These are phyloP conservation scores for Scytalopus superciliaris DNA, from an alignment of 2,113 vertebrate species.

Conservation along the genomic window DNA sequence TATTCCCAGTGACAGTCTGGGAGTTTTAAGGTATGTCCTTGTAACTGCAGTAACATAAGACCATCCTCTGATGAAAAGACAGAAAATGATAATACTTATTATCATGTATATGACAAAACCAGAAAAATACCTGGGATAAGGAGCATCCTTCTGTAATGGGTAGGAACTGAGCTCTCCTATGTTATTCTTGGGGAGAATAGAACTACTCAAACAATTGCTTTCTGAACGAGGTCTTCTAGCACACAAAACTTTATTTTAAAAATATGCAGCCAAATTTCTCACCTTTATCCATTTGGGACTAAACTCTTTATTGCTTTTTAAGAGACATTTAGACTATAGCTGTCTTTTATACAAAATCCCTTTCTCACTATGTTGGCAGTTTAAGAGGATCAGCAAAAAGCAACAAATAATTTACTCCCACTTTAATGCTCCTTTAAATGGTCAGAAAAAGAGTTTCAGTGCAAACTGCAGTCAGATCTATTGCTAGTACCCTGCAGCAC, in stretches of 20 bases:
- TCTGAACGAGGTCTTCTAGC: not conserved
- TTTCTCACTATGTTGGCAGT: not conserved
- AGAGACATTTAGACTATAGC: not conserved
- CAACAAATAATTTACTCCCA: slow-evolving; percentile 30
- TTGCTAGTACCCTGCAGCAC: not conserved
- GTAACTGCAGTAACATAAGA: not conserved
- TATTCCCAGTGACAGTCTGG: not conserved
- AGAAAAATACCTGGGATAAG: not conserved
- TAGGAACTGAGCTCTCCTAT: not conserved
- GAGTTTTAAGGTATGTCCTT: not conserved
- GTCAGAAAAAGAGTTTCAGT: not conserved
- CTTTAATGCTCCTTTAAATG: slow-evolving; percentile 25
- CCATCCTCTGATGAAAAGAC: not conserved
- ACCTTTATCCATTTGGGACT: not conserved
- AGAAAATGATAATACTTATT: not conserved
- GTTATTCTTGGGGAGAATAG: not conserved
- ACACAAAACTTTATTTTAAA: not conserved
- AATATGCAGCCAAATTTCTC: not conserved
- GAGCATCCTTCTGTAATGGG: not conserved
- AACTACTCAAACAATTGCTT: not conserved
- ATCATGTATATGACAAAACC: not conserved
- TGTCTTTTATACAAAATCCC: not conserved
- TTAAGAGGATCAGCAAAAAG: slow-evolving; percentile 10
- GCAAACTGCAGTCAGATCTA: slow-evolving; percentile 23
- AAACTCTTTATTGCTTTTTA: not conserved